phyloP scores from a whole-genome alignment of 2,113 vertebrate species.

The Varanus salvator region DNA sequence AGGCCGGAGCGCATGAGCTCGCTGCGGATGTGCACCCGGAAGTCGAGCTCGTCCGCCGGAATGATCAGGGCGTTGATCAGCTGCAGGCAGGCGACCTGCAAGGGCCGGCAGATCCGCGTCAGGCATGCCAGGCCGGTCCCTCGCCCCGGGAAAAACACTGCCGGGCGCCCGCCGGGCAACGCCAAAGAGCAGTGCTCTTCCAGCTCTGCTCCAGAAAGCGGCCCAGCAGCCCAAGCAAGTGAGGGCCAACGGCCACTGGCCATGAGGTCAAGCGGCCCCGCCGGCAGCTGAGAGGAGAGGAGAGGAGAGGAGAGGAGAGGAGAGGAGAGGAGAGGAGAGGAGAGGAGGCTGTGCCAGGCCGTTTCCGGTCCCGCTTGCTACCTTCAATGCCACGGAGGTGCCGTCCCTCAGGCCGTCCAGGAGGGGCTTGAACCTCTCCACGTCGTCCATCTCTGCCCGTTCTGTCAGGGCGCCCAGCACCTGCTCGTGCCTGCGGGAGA shows the following conservation, averaged over 20 bases:
- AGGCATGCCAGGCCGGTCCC: background rate
- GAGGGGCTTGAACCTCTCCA: constrained; percentile 88
- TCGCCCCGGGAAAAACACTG: background rate
- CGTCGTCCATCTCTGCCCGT: constrained; percentile 84
- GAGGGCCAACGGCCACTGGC: background rate
- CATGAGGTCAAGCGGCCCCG: background rate
- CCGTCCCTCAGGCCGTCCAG: constrained; percentile 81
- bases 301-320: too few relatives aligned
- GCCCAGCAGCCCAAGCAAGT: background rate
- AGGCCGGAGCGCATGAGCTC: constrained; percentile 87
- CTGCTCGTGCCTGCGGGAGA: constrained; percentile 80
- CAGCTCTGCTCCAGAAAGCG: background rate
- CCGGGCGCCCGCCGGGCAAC: background rate
- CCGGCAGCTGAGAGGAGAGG: background rate
- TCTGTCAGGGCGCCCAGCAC: constrained; percentile 89
- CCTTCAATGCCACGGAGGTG: constrained; percentile 83
- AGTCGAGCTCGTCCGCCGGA: constrained; percentile 88
- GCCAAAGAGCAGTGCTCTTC: background rate
- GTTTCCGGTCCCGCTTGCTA: background rate
- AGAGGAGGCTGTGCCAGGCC: background rate
- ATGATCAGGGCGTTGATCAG: constrained; percentile 90
- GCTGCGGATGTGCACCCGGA: constrained; percentile 90
- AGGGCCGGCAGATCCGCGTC: background rate
- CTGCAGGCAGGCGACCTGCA: constrained; percentile 87
- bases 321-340: too few relatives aligned